These are phyloP conservation scores for Drosophila bocki DNA, from an alignment of 1,140 invertebrate species.

Conservation along the genomic window DNA sequence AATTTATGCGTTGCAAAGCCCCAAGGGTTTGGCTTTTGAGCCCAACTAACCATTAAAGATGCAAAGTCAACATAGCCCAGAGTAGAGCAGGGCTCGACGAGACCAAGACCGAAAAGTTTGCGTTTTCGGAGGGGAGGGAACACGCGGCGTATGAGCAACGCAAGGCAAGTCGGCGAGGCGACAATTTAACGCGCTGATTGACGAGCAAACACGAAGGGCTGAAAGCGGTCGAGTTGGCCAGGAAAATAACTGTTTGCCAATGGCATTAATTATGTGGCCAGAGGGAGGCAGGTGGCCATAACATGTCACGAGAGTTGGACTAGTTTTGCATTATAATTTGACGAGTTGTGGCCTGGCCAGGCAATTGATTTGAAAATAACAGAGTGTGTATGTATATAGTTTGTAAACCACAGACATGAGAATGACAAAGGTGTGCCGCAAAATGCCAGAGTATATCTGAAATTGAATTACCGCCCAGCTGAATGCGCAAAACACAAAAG, in stretches of 20 bases:
- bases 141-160: conserved; percentile 64
- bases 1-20: conserved; percentile 17
- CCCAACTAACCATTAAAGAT: conserved; percentile 61
- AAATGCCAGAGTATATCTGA: conserved; percentile 36
- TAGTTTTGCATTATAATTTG: conserved; percentile 58
- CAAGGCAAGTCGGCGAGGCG: conserved; percentile 6
- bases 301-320: conserved; percentile 23
- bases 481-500: conserved; percentile 59
- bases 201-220: conserved; percentile 43
- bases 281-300: not conserved
- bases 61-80: conserved; percentile 64
- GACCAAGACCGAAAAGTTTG: conserved; percentile 36
- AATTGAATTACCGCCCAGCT: conserved; percentile 73
- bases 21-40: conserved; percentile 3
- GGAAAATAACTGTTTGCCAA: conserved; percentile 38
- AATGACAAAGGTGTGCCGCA: conserved; percentile 42
- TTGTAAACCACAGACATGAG: conserved; percentile 17
- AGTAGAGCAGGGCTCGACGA: conserved; percentile 2
- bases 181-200: conserved; percentile 70
- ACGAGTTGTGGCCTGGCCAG: conserved; percentile 14
- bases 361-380: conserved; percentile 48
- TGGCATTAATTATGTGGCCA: conserved; percentile 46
- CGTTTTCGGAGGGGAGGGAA: not conserved
- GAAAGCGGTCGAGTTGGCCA: conserved; percentile 21
- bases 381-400: conserved; percentile 1